Conservation (phyloP, 92 coral and sea anemone genomes). For the Epizoanthus rinbou region DNA sequence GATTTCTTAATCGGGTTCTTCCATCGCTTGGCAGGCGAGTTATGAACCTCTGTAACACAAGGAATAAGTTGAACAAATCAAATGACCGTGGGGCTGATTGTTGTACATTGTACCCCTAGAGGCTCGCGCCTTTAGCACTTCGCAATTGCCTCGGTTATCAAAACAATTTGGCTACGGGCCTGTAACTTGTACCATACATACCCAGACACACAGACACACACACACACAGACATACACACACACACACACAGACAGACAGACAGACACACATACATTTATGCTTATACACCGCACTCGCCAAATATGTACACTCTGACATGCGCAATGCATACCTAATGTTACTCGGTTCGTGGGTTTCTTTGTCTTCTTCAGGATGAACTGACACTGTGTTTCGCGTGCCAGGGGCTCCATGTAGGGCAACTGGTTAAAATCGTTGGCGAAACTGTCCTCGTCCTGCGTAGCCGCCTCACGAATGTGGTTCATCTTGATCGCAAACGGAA, state of each 20-base stretch:
- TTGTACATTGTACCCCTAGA: neutral
- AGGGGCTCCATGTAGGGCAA: slow-evolving; percentile 86
- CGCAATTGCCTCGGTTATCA: too few species aligned
- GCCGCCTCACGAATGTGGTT: slow-evolving; percentile 92
- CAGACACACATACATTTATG: too few species aligned
- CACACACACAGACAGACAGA: too few species aligned
- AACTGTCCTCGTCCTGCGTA: slow-evolving; percentile 78
- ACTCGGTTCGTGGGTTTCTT: slow-evolving; percentile 72
- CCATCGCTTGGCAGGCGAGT: slow-evolving; percentile 77
- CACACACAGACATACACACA: too few species aligned
- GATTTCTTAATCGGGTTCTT: slow-evolving; percentile 87
- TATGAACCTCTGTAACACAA: slow-evolving; percentile 53
- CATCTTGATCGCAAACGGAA: slow-evolving; percentile 98
- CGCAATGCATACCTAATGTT: slow-evolving; percentile 59
- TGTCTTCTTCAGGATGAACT: slow-evolving; percentile 88
- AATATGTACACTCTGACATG: neutral
- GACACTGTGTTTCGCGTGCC: slow-evolving; percentile 82
- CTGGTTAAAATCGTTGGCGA: slow-evolving; percentile 77
- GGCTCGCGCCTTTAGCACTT: too few species aligned
- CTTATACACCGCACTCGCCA: neutral
- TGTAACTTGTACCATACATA: neutral
- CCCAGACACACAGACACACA: too few species aligned
- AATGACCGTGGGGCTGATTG: neutral
- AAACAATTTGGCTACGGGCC: too few species aligned
- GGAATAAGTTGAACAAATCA: neutral